Conservation (phyloP, 1,140 invertebrate genomes). For the Neodiprion pinetum region DNA sequence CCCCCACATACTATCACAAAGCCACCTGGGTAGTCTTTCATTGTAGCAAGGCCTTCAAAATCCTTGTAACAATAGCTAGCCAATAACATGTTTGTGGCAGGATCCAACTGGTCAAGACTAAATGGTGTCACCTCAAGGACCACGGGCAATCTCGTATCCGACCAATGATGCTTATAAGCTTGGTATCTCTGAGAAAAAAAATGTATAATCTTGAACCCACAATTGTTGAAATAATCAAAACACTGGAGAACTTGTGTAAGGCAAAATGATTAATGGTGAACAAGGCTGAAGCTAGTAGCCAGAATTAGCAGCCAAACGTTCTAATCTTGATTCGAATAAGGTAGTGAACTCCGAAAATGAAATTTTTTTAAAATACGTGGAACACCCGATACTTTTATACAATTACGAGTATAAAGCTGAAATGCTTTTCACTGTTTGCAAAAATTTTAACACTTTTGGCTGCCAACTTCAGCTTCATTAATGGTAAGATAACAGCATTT, state of each 20-base stretch:
- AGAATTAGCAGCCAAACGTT: not conserved
- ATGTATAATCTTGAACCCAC: conserved; percentile 28
- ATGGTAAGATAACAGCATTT: not conserved
- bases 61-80: conserved; percentile 94
- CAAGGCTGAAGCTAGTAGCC: no score
- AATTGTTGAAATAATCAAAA: not conserved
- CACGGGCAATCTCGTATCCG: conserved; percentile 85
- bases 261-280: not conserved
- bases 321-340: no score
- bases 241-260: no score
- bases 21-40: conserved; percentile 78
- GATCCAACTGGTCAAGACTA: conserved; percentile 90
- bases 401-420: no score
- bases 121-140: conserved; percentile 89
- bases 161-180: conserved; percentile 96
- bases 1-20: conserved; percentile 89
- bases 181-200: conserved; percentile 77
- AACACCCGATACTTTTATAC: no score
- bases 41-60: conserved; percentile 79
- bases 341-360: no score
- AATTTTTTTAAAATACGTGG: no score
- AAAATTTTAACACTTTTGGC: no score
- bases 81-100: conserved; percentile 78
- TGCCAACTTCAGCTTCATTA: no score
- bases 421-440: no score